Base-by-base conservation (phyloP, 2,113 vertebrate species). In the Myrmecophaga tridactyla region DNA sequence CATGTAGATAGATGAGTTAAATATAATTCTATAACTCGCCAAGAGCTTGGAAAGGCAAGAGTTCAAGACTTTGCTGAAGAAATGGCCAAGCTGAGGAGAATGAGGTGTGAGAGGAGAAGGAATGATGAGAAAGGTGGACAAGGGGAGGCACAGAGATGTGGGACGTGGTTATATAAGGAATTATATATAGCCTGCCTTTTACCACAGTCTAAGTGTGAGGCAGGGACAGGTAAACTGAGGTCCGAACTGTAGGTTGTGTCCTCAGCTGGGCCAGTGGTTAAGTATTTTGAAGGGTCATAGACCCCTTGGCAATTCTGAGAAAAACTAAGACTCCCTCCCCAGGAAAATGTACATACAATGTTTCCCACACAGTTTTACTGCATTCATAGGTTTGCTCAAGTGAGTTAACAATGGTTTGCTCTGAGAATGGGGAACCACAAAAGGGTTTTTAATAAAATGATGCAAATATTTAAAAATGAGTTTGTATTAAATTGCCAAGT, bases 181-280 rank as follows among this genome's bases (percentile, higher is more conserved):
- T 10, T 72, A 23, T 23, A 21, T 73, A 29, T 69, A n/a, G 20
- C 1, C n/a, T n/a, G 20, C 6, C 4, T 77, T 53, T 89, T 43
- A 58, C 31, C 29, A 51, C 62, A 41, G 11, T 18, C 36, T 31
- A 34, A 75, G 58, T 4, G 0, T 13, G 60, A 60, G 72, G 72
- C 46, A 48, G 70, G 6, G n/a, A n/a, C 29, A 29, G 60, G 77
- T 4, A 8, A 58, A 31, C 0, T n/a, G 60, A 60, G 75, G 41
- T 36, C 53, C 20, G 25, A 13, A 36, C 6, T 4, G 9, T 15
- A 1, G 0, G 13, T 23, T 13, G 65, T 80, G 21, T 1, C 5
- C 48, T 25, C 48, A 21, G 84, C 48, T 9, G 53, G 65, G 27
- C 76, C 36, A 6, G 7, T 21, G 36, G 5, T 27, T 23, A 7